Conservation (phyloP, 1,140 invertebrate genomes). For the Drosophila ironensis region DNA sequence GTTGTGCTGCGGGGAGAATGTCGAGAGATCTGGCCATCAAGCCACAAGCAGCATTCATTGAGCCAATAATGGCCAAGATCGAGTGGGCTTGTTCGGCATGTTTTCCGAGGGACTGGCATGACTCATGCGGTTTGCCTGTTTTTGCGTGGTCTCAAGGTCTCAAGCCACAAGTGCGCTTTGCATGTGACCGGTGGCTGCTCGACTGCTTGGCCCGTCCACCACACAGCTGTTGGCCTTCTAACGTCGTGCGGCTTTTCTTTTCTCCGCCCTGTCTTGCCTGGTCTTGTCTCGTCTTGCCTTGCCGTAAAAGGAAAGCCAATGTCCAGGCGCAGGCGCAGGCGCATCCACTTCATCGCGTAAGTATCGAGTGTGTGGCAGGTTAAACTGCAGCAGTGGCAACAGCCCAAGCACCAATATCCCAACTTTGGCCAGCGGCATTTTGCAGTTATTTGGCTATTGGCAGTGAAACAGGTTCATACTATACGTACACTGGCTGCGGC, state of each 20-base stretch:
- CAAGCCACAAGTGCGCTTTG: conserved; percentile 51
- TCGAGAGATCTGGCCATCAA: conserved; percentile 34
- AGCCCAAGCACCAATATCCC: conserved; percentile 3
- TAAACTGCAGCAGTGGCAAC: conserved; percentile 14
- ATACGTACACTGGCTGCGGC: background rate
- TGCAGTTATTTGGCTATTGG: conserved; percentile 54
- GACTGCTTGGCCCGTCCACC: conserved; percentile 8
- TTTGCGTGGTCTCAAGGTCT: conserved; percentile 25
- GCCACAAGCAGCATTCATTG: conserved; percentile 1
- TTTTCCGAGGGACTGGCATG: conserved; percentile 1
- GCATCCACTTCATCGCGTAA: conserved; percentile 22
- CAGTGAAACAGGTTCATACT: conserved; percentile 65
- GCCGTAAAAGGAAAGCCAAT: conserved; percentile 52
- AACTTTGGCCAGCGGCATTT: conserved; percentile 52
- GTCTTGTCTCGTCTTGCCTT: background rate
- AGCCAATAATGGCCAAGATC: conserved; percentile 30
- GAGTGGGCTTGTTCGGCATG: conserved; percentile 39
- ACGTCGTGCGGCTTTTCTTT: background rate
- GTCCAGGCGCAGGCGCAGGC: conserved; percentile 41
- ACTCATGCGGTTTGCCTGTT: background rate
- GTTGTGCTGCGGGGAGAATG: no score
- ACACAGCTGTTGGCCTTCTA: conserved; percentile 24
- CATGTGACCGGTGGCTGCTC: conserved; percentile 52
- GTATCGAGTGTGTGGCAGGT: conserved; percentile 29
- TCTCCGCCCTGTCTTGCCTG: background rate